These are phyloP conservation scores for Elgaria multicarinata DNA, from an alignment of 2,113 vertebrate genomes.

Conservation along the genomic window DNA sequence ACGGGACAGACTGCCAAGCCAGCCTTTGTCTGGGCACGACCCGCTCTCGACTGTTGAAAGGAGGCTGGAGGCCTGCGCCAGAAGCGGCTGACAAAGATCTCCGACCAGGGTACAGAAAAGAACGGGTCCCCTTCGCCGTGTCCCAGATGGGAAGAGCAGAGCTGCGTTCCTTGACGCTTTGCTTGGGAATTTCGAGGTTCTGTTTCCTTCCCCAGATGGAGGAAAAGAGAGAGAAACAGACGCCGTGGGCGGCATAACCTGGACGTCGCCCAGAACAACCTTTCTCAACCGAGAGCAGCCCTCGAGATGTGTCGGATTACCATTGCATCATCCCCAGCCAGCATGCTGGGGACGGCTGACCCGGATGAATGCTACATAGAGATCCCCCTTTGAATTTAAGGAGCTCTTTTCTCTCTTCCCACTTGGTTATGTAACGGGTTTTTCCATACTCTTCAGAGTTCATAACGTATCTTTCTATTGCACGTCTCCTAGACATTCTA, in stretches of 20 bases:
- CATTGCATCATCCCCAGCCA: not conserved
- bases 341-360: not conserved
- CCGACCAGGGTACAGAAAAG: not conserved
- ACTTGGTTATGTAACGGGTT: slow-evolving; percentile 42
- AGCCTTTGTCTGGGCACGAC: not conserved
- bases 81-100: too few relatives aligned
- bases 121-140: not conserved
- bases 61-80: not conserved
- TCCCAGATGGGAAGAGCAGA: not conserved
- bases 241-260: not conserved
- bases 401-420: slow-evolving; percentile 42
- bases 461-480: slow-evolving; percentile 52
- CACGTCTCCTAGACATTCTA: slow-evolving; percentile 55
- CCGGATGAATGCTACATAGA: slow-evolving; percentile 10
- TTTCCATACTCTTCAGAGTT: slow-evolving; percentile 35
- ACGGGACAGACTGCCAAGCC: too few relatives aligned
- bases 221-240: not conserved
- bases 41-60: not conserved
- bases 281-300: not conserved
- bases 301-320: not conserved
- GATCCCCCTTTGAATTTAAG: slow-evolving; percentile 41
- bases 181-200: not conserved
- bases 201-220: not conserved
- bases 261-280: not conserved
- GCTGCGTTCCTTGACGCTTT: rapidly evolving